Evolutionary conservation across 2,113 vertebrate species (phyloP), one percentile per base, ranked within the genome.

Genomic region (Hippolais icterina): DNA sequence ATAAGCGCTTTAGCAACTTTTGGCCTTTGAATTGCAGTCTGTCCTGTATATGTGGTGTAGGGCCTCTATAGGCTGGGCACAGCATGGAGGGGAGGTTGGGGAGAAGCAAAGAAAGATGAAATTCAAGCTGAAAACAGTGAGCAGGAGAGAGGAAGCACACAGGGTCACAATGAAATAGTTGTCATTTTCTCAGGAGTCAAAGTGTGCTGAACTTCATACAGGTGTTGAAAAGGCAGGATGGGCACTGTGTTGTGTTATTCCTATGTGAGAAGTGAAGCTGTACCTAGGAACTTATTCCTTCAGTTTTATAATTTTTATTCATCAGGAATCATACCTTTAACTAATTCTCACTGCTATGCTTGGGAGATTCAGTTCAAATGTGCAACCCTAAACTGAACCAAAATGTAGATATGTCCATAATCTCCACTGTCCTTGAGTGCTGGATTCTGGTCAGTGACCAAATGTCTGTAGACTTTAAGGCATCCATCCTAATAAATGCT

Each of bases 1-100:
- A 46, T 97, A 98, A 98, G 95, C 57, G 27, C 90, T 94, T 97
- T 92, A 96, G 92, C 53, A 96, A 97, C 90, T 81, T 85, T 75
- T 76, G 70, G 65, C 90, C 87, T 94, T 78, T 96, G 93, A 65
- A 76, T 70, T 41, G 50, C 63, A 50, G 69, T 13, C 10, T 77
- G 52, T 88, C 93, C 84, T 89, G 92, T 64, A 17, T 21, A 3
- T 63, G 28, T 1, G 27, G 63, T 23, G n/a, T 29, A 23, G 68
- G 44, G 25, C 21, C 53, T 18, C 88, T 46, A 6, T 10, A 28
- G 54, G 33, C n/a, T 47, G 49, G 33, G 42, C 42, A 52, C 18
- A 29, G 77, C 35, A 11, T 0, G 0, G 57, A 7, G 8, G 66
- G 9, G 24, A 65, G 46, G 29, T 0, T 25, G 19, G 37, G 65